Percentiles rank a stretch among this genome's conserved stretches.
These are phyloP conservation scores for Phacellophora camtschatica DNA, from an alignment of 30 jellyfish, hydroid and myxozoan species.

Conservation along the genomic window DNA sequence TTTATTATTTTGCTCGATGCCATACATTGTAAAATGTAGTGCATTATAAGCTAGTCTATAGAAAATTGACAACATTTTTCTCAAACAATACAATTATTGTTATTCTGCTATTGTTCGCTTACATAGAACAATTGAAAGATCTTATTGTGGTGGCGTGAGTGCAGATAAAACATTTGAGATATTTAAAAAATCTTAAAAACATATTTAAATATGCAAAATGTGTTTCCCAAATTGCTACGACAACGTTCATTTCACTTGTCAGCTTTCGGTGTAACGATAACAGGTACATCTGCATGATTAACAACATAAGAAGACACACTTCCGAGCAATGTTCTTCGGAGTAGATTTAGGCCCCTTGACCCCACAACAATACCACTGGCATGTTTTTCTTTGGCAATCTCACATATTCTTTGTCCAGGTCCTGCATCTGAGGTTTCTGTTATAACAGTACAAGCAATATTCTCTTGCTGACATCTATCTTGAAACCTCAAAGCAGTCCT, in stretches of 20 bases:
- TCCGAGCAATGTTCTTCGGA: slow-evolving; percentile 84
- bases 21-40: no score
- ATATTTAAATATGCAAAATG: not conserved
- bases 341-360: slow-evolving; percentile 76
- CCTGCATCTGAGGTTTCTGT: slow-evolving; percentile 66
- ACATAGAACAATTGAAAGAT: no score
- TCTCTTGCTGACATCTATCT: slow-evolving; percentile 38
- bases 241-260: not conserved
- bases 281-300: slow-evolving; percentile 68
- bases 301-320: slow-evolving; percentile 79
- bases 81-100: no score
- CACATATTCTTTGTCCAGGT: slow-evolving; percentile 76
- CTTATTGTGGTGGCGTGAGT: not conserved
- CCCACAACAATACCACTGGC: slow-evolving; percentile 77
- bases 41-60: no score
- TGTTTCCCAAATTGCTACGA: no score
- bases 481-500: slow-evolving; percentile 44
- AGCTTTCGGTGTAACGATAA: slow-evolving; percentile 67
- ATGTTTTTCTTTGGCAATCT: slow-evolving; percentile 55
- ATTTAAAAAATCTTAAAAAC: not conserved
- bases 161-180: not conserved
- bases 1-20: no score
- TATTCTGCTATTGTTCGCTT: no score
- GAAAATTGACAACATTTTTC: no score
- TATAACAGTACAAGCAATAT: slow-evolving; percentile 33